A percentile compares a stretch with the other conserved stretches of the same genome.
Evolutionary conservation across 1,140 invertebrate genomes (phyloP).

Genomic region (Polypedilum vanderplanki): DNA sequence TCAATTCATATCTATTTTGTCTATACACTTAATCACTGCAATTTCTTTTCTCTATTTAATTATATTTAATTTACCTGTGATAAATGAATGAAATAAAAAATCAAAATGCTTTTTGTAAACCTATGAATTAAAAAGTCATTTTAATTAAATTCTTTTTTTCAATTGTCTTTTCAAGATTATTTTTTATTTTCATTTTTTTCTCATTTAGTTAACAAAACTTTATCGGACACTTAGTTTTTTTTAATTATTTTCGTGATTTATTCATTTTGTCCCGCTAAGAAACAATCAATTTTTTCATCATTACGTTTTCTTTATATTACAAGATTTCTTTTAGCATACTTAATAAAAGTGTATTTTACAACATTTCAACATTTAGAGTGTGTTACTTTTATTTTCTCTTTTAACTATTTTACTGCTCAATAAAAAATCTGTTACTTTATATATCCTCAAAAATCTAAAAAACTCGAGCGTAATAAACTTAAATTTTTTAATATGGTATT

Average conservation of each 20-base stretch:
- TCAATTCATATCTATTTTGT: too few relatives aligned
- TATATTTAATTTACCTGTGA: too few relatives aligned
- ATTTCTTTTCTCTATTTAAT: too few relatives aligned
- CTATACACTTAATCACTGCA: too few relatives aligned
- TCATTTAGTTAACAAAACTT: constrained; percentile 16
- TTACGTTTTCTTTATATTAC: constrained; percentile 9
- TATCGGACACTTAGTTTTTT: constrained; percentile 5
- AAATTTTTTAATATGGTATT: constrained; percentile 8
- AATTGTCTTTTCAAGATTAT: not conserved
- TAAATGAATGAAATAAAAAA: too few relatives aligned
- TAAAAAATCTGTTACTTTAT: constrained; percentile 15
- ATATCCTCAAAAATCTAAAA: constrained; percentile 19
- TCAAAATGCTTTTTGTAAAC: too few relatives aligned
- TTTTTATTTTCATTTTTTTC: not conserved
- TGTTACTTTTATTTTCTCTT: not conserved
- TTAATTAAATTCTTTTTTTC: too few relatives aligned
- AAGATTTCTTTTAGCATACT: constrained; percentile 11
- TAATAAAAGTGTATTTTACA: constrained; percentile 20
- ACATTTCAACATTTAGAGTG: not conserved
- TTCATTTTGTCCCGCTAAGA: not conserved
- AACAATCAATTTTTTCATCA: not conserved
- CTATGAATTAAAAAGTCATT: too few relatives aligned
- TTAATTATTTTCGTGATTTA: not conserved
- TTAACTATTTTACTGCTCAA: constrained; percentile 13
- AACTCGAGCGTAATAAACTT: constrained; percentile 17